A percentile compares a stretch with the other conserved stretches of the same genome.
These are phyloP conservation scores for Periophthalmodon schlosseri DNA, from an alignment of 2,113 vertebrate species.

Conservation along the genomic window DNA sequence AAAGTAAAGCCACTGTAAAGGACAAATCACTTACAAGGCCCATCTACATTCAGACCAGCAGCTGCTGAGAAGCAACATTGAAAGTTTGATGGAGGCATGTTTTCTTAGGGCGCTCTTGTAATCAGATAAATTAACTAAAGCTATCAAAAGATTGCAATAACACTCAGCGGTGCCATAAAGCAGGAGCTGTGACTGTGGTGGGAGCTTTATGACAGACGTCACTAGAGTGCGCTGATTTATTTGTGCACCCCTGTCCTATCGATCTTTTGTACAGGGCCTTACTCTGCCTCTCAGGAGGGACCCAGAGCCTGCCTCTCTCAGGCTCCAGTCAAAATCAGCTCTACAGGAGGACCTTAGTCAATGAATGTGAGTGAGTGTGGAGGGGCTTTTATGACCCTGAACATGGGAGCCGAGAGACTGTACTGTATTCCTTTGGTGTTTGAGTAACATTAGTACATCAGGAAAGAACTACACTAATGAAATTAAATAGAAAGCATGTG, in stretches of 20 bases:
- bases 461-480: conserved; percentile 69
- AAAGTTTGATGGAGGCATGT: conserved; percentile 66
- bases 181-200: conserved; percentile 70
- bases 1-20: not conserved
- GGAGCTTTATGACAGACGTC: conserved; percentile 77
- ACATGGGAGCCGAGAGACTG: conserved; percentile 45
- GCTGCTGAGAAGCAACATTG: conserved; percentile 52
- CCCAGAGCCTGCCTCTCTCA: conserved; percentile 61
- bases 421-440: conserved; percentile 51
- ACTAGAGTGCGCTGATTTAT: conserved; percentile 73
- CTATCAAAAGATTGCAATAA: conserved; percentile 85
- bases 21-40: not conserved
- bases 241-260: conserved; percentile 67
- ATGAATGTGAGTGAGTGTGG: conserved; percentile 28
- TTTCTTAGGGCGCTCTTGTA: conserved; percentile 67
- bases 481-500: conserved; percentile 78
- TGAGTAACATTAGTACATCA: conserved; percentile 65
- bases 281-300: conserved; percentile 65
- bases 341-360: conserved; percentile 39
- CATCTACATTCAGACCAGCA: conserved; percentile 20
- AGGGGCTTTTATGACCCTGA: conserved; percentile 45
- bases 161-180: conserved; percentile 79
- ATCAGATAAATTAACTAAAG: conserved; percentile 83
- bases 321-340: conserved; percentile 62
- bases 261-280: conserved; percentile 68